These are phyloP conservation scores for Lapara coniferarum DNA, from an alignment of 2,888 invertebrate species.

Conservation along the genomic window DNA sequence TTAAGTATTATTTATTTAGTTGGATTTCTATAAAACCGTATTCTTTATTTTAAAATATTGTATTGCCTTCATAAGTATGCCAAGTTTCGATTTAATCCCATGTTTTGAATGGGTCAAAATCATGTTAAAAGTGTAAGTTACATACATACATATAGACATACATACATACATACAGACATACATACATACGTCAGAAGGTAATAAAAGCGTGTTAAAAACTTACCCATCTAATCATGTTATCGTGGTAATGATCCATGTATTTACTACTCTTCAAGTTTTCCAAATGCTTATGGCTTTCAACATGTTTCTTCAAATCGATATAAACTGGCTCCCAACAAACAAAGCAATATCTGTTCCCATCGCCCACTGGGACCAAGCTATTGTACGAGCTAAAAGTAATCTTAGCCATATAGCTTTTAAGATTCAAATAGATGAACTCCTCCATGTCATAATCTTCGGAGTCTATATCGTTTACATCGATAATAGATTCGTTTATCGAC, in stretches of 20 bases:
- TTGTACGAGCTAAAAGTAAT: constrained; percentile 9
- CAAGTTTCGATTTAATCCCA: too few relatives aligned
- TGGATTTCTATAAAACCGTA: too few relatives aligned
- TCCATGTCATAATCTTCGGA: neutral
- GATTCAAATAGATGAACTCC: neutral
- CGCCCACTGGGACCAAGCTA: neutral
- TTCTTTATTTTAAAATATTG: too few relatives aligned
- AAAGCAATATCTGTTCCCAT: constrained; percentile 3
- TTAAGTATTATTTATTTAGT: too few relatives aligned
- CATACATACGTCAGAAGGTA: too few relatives aligned
- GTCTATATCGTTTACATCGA: neutral
- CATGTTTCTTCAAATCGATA: neutral
- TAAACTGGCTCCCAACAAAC: neutral
- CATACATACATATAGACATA: too few relatives aligned
- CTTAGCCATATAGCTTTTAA: neutral
- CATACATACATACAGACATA: too few relatives aligned
- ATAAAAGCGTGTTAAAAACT: neutral
- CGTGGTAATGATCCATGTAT: constrained; percentile 3
- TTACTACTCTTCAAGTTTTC: constrained; percentile 2
- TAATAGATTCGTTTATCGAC: neutral
- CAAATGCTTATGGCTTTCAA: neutral
- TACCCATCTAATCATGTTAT: constrained; percentile 8
- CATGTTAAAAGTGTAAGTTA: too few relatives aligned
- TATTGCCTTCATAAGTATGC: too few relatives aligned
- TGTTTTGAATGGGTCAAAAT: too few relatives aligned